phyloP scores from a whole-genome alignment of 2,888 invertebrate genomes.

The Lacanobia oleracea region DNA sequence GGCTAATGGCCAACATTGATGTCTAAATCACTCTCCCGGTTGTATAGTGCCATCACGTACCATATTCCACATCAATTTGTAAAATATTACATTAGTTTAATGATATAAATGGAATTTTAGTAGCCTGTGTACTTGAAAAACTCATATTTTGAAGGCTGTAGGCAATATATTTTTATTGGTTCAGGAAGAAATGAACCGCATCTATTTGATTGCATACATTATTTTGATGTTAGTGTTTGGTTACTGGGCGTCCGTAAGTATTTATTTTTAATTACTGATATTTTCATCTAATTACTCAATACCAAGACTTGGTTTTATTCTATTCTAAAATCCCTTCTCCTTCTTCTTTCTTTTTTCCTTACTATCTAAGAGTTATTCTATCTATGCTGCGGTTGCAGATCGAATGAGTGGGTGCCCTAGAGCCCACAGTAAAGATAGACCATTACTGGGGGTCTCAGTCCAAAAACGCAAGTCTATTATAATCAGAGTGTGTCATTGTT shows the following conservation, averaged over 20 bases:
- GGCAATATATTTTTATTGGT: slow-evolving; percentile 3
- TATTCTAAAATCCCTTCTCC: no score
- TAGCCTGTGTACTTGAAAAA: not conserved
- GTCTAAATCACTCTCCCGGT: slow-evolving; percentile 15
- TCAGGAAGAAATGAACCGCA: slow-evolving; percentile 50
- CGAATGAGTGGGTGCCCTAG: no score
- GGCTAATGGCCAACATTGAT: slow-evolving; percentile 34
- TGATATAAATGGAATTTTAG: slow-evolving; percentile 21
- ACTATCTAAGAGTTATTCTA: no score
- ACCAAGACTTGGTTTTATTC: no score
- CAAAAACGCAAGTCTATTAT: no score
- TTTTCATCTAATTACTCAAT: no score
- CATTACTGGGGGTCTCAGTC: no score
- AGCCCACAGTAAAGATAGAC: no score
- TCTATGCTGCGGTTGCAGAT: no score
- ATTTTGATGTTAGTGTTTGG: slow-evolving; percentile 46
- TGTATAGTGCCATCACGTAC: not conserved
- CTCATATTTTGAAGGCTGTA: not conserved
- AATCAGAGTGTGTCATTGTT: no score
- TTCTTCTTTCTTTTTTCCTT: no score
- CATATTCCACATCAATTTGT: not conserved
- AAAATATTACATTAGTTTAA: slow-evolving; percentile 33
- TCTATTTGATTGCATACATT: slow-evolving; percentile 45
- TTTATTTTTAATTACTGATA: not conserved
- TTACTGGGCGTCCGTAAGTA: slow-evolving; percentile 64